phyloP scores from a whole-genome alignment of 2,113 vertebrate genomes.

The Zapus hudsonius region DNA sequence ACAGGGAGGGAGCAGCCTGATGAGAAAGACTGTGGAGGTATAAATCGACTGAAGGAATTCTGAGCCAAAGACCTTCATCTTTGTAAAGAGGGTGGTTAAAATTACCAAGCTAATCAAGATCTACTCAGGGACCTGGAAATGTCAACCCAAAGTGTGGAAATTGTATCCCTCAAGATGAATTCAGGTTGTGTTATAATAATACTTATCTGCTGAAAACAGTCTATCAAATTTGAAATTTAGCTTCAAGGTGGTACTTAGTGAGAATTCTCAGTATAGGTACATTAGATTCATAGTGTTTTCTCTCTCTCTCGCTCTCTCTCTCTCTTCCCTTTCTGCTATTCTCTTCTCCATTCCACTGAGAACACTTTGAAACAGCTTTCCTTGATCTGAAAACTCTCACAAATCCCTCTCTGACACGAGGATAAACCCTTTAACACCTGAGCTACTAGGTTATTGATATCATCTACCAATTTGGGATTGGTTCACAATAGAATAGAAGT shows the following conservation, averaged over 20 bases:
- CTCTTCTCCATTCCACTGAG: neutral
- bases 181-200: constrained; percentile 72
- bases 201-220: constrained; percentile 80
- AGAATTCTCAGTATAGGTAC: constrained; percentile 24
- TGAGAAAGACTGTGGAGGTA: constrained; percentile 66
- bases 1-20: constrained; percentile 31
- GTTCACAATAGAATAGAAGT: neutral
- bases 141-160: constrained; percentile 73
- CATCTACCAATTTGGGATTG: neutral
- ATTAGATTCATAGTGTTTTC: neutral
- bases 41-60: constrained; percentile 79
- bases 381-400: neutral
- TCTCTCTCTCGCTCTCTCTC: too few relatives aligned
- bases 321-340: neutral
- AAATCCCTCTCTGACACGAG: neutral
- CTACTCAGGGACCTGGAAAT: constrained; percentile 72
- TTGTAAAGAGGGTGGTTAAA: constrained; percentile 80
- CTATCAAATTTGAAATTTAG: constrained; percentile 56
- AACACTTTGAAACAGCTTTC: neutral
- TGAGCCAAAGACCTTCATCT: constrained; percentile 77
- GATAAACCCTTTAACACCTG: neutral
- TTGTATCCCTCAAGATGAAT: constrained; percentile 61
- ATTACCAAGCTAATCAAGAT: constrained; percentile 73
- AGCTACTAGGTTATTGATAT: neutral
- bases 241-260: constrained; percentile 23